A percentile compares a stretch with the other conserved stretches of the same genome.
These are phyloP conservation scores for Cardiocondyla obscurior DNA, from an alignment of 1,140 invertebrate genomes.

Conservation along the genomic window DNA sequence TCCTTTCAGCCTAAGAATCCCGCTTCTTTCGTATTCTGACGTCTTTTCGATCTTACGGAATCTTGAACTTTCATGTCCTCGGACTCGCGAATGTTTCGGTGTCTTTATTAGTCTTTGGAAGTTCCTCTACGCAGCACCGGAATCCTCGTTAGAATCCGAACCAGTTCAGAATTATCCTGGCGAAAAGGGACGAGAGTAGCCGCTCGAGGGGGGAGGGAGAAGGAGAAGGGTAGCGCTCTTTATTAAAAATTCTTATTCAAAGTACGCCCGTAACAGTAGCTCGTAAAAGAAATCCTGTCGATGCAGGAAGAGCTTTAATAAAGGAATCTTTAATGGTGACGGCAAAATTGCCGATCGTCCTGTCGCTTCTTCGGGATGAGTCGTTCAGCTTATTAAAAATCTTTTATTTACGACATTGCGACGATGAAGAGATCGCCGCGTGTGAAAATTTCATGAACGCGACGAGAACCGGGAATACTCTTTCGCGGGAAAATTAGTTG, in stretches of 20 bases:
- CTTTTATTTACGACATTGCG: constrained; percentile 34
- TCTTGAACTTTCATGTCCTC: constrained; percentile 26
- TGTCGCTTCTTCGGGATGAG: background rate
- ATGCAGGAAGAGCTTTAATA: constrained; percentile 48
- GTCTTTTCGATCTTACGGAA: background rate
- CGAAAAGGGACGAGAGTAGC: background rate
- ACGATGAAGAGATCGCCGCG: background rate
- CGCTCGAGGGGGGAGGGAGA: background rate
- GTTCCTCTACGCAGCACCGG: background rate
- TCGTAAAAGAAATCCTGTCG: constrained; percentile 46
- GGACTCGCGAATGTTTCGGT: constrained; percentile 33
- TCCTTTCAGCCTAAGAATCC: background rate
- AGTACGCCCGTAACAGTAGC: constrained; percentile 34
- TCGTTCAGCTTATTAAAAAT: constrained; percentile 46
- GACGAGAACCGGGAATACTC: background rate
- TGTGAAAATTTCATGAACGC: constrained; percentile 30
- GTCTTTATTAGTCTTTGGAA: constrained; percentile 47
- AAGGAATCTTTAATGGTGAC: constrained; percentile 50
- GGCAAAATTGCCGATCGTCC: constrained; percentile 32
- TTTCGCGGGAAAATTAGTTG: background rate
- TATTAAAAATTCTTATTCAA: constrained; percentile 64
- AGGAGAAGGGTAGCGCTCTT: constrained; percentile 5
- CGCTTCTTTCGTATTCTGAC: background rate
- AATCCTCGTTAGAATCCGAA: constrained; percentile 44
- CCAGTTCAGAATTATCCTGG: constrained; percentile 41